Percentiles rank a stretch among this genome's conserved stretches.
Conservation (phyloP, 2,888 invertebrate genomes). For the Leptopilina drosophilae region DNA sequence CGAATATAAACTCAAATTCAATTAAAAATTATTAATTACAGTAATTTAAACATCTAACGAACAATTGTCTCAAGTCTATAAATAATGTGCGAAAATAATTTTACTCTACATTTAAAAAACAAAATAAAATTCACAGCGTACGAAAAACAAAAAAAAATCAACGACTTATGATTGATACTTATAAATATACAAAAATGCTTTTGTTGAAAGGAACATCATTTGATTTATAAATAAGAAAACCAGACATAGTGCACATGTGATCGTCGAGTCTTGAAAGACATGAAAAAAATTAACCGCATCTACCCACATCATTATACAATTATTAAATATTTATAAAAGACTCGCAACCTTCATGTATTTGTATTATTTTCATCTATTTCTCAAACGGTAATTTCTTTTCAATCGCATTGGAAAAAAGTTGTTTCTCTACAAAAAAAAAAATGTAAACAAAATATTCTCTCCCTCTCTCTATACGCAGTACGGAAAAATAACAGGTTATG, state of each 20-base stretch:
- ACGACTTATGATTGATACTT: slow-evolving; percentile 6
- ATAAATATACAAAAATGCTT: background rate
- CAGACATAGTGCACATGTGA: background rate
- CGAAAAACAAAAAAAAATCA: background rate
- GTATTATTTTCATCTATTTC: background rate
- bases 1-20: too few species aligned
- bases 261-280: background rate
- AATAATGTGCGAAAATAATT: too few species aligned
- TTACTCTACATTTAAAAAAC: too few species aligned
- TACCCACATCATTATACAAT: slow-evolving; percentile 5
- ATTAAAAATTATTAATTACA: too few species aligned
- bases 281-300: background rate
- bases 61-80: too few species aligned
- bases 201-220: slow-evolving; percentile 2
- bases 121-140: background rate
- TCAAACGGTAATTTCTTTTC: background rate
- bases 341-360: background rate
- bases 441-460: too few species aligned
- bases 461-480: too few species aligned
- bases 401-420: too few species aligned
- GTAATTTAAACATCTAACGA: too few species aligned
- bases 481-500: too few species aligned
- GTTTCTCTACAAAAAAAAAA: too few species aligned
- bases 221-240: slow-evolving; percentile 8
- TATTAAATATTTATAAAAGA: slow-evolving; percentile 3